Conservation (phyloP, 1,140 invertebrate species). For the Ptiloglossa arizonensis region DNA sequence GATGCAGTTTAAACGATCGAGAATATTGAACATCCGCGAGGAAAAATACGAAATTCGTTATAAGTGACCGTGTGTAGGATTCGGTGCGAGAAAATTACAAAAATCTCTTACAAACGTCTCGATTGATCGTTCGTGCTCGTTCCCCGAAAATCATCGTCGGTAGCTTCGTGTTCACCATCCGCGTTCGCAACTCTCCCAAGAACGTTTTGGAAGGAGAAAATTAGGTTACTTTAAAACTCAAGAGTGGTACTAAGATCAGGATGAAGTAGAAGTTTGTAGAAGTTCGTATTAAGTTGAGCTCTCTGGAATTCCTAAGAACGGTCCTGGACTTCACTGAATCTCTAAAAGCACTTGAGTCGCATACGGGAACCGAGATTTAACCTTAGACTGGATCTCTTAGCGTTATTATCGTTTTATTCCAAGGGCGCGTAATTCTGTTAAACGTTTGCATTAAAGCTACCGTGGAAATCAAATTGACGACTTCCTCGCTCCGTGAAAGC, state of each 20-base stretch:
- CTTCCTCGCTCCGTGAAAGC: background rate
- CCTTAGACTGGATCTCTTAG: background rate
- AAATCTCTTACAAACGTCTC: too few species aligned
- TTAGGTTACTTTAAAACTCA: conserved; percentile 17
- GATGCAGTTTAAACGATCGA: too few species aligned
- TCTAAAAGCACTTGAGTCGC: background rate
- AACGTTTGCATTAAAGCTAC: background rate
- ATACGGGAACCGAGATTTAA: background rate
- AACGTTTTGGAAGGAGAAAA: background rate
- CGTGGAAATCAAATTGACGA: background rate
- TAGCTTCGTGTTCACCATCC: too few species aligned
- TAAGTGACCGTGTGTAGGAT: too few species aligned
- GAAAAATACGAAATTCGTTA: too few species aligned
- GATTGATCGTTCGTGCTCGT: too few species aligned
- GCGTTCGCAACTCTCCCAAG: too few species aligned
- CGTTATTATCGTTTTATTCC: background rate
- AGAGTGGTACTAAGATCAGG: conserved; percentile 11
- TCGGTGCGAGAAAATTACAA: too few species aligned
- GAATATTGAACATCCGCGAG: too few species aligned
- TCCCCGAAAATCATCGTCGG: background rate
- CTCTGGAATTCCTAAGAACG: background rate
- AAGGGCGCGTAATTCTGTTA: background rate
- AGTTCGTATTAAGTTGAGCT: background rate
- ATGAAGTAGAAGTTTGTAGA: conserved; percentile 8
- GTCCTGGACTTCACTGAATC: background rate